Conservation (phyloP, 2,797 vertebrate genomes). For the Gymnothorax javanicus region DNA sequence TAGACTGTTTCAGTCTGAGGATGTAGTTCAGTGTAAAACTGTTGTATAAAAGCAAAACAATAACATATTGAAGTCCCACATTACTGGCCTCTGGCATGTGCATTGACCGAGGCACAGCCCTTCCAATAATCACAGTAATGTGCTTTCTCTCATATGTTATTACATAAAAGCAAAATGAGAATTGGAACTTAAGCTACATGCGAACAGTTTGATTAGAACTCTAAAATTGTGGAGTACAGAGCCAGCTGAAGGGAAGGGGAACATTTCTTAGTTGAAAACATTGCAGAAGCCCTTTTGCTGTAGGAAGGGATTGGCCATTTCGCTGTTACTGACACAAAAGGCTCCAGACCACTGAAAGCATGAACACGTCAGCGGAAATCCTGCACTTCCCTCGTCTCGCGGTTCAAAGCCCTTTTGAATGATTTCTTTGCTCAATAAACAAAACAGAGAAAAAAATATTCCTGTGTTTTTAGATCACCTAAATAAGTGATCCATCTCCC, state of each 20-base stretch:
- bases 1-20: too few relatives aligned
- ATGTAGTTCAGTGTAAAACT: too few relatives aligned
- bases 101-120: too few relatives aligned
- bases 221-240: neutral
- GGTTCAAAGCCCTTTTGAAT: constrained; percentile 1
- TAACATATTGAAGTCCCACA: too few relatives aligned
- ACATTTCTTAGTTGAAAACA: neutral
- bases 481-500: neutral
- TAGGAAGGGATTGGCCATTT: constrained; percentile 7
- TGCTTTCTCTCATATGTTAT: neutral
- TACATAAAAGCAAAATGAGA: neutral
- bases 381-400: neutral
- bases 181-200: too few relatives aligned
- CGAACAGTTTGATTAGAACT: neutral
- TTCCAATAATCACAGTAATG: too few relatives aligned
- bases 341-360: neutral
- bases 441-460: neutral
- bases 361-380: neutral
- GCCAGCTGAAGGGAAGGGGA: too few relatives aligned
- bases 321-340: neutral
- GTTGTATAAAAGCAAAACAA: too few relatives aligned
- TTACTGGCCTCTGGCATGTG: too few relatives aligned
- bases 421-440: neutral
- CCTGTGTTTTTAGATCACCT: neutral
- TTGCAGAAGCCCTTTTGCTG: neutral